Evolutionary conservation across 2,797 vertebrate species (phyloP), one percentile per base, ranked within the genome.

Genomic region (Onychomys arenicola): DNA sequence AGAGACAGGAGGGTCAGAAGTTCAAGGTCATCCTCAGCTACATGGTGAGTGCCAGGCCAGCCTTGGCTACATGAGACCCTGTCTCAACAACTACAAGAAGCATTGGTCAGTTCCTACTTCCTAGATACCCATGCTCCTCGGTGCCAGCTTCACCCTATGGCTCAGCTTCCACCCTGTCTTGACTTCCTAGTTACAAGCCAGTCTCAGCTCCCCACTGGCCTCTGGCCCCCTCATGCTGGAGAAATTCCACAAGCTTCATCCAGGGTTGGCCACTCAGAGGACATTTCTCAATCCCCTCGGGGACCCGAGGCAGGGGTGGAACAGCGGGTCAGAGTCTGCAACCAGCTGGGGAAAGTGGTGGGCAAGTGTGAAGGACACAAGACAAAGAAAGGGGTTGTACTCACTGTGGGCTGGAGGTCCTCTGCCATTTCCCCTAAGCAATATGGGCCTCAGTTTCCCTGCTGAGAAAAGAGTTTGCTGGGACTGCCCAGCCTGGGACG

Each of bases 141-240:
- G 21, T 0, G 7, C 1, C 14, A 43, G 25, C 0, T 0, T 37
- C 23, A 27, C 43, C 52, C 46, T 46, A 32, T 2, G 29, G 89
- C 86, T 69, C 85, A 1, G 65, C 71, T 81, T 94, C 83, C 19
- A 69, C 75, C 23, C 4, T 0, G 0, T 32, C 34, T 23, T 0
- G 3, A n/a, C 27, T 52, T 34, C 21, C 8, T 52, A 5, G 27
- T 34, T 27, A 3, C 11, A 52, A 46, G 65, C 19, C 88, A 29
- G 5, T 4, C 8, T 5, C 1, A 10, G 43, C 10, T 19, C 19
- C 25, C 63, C 32, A 19, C 29, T 32, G n/a, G 40, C 21, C 29
- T 17, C 57, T 1, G 2, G 14, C 32, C 40, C 8, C 71, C n/a
- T 63, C 0, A 2, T 6, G 6, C 71, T 69, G 57, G 16, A 73